phyloP scores from a whole-genome alignment of 2,113 vertebrate genomes.

The Petromus typicus region DNA sequence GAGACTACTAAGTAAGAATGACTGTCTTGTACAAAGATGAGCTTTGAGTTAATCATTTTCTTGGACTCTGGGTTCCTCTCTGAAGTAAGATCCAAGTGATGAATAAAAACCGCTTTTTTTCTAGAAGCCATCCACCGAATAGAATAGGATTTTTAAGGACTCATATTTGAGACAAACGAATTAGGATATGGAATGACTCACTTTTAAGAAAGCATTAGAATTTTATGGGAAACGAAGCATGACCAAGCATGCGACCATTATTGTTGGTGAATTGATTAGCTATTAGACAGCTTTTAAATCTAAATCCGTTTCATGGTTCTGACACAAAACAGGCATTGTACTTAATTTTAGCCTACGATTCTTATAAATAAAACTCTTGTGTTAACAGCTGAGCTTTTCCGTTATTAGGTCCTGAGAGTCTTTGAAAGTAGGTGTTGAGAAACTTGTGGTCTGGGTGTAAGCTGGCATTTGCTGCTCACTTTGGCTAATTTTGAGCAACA shows the following conservation, averaged over 20 bases:
- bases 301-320: background rate
- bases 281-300: constrained; percentile 8
- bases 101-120: background rate
- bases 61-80: background rate
- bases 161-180: constrained; percentile 55
- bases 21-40: background rate
- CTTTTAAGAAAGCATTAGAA: constrained; percentile 8
- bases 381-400: constrained; percentile 30
- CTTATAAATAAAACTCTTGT: constrained; percentile 42
- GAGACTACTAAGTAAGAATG: constrained; percentile 41
- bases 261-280: background rate
- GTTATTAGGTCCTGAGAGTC: background rate
- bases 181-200: background rate
- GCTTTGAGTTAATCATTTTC: constrained; percentile 28
- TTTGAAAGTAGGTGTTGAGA: constrained; percentile 40
- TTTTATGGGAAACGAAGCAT: background rate
- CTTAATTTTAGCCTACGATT: constrained; percentile 32
- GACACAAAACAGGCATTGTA: background rate
- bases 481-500: constrained; percentile 47
- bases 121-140: background rate
- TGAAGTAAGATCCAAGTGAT: background rate
- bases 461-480: constrained; percentile 1
- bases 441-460: constrained; percentile 13
- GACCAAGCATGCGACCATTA: background rate
- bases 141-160: background rate